Percentiles rank a stretch among this genome's conserved stretches.
Conservation (phyloP, 2,113 vertebrate genomes). For the Sminthopsis crassicaudata region DNA sequence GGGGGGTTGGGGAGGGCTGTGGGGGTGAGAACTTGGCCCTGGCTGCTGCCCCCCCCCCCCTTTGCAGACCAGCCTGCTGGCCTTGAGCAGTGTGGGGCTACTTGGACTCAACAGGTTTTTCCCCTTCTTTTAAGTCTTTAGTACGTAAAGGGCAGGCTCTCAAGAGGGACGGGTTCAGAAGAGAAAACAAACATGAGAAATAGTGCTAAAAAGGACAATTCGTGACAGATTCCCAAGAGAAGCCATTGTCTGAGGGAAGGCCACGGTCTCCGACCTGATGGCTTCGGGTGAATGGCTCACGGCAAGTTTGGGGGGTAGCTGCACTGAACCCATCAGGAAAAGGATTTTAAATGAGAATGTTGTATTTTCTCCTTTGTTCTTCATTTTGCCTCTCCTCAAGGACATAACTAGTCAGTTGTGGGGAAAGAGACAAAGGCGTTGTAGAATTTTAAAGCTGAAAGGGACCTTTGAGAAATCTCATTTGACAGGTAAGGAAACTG, state of each 20-base stretch:
- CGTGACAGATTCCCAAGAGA: neutral
- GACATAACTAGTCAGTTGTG: conserved; percentile 40
- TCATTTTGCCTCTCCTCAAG: conserved; percentile 21
- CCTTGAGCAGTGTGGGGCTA: neutral
- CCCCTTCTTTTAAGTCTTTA: neutral
- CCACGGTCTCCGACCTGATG: too few species aligned
- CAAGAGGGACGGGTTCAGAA: neutral
- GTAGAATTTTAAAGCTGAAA: neutral
- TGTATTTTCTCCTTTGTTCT: conserved; percentile 8
- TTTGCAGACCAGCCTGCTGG: neutral
- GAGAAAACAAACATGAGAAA: neutral
- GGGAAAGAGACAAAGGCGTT: neutral
- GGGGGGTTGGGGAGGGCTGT: neutral
- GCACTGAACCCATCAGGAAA: conserved; percentile 9
- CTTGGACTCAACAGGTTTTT: neutral
- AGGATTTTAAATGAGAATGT: neutral
- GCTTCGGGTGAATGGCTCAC: too few species aligned
- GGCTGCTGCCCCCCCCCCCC: neutral
- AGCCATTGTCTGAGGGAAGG: too few species aligned
- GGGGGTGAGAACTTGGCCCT: too few species aligned
- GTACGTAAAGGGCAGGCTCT: neutral
- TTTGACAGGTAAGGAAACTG: neutral
- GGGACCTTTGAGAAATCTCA: neutral
- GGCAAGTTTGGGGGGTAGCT: neutral
- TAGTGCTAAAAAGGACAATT: neutral